Evolutionary conservation across 2,888 invertebrate species (phyloP).

Genomic region (Trichacis sp.): DNA sequence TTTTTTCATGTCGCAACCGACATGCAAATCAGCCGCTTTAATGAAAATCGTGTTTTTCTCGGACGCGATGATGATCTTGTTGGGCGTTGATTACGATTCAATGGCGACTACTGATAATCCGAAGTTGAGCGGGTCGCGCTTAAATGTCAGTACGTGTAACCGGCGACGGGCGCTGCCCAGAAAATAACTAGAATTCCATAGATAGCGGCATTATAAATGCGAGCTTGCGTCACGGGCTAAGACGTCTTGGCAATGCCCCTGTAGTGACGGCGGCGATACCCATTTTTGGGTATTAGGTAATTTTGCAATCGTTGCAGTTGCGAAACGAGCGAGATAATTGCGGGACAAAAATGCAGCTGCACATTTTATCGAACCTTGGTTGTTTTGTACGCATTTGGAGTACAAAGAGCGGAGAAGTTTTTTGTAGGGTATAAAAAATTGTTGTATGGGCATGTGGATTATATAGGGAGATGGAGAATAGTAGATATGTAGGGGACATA

Average conservation of each 20-base stretch:
- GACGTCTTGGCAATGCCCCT: neutral
- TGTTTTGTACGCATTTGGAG: too few relatives aligned
- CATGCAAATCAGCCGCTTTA: too few relatives aligned
- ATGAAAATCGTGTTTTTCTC: too few relatives aligned
- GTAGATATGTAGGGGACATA: too few relatives aligned
- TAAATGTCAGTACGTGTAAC: constrained; percentile 11
- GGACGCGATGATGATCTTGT: too few relatives aligned
- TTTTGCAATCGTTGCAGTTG: too few relatives aligned
- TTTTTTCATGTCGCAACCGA: neutral
- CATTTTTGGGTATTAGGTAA: constrained; percentile 21
- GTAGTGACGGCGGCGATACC: constrained; percentile 3
- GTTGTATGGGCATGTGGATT: too few relatives aligned
- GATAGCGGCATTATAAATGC: neutral
- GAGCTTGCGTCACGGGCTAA: neutral
- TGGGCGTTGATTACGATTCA: too few relatives aligned
- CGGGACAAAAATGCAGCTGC: neutral
- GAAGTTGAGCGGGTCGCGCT: constrained; percentile 1
- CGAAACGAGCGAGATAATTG: constrained; percentile 5
- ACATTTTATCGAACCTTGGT: neutral
- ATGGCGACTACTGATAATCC: neutral
- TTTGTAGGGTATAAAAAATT: too few relatives aligned
- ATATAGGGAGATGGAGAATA: too few relatives aligned
- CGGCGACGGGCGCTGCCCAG: constrained; percentile 6
- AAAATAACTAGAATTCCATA: constrained; percentile 7
- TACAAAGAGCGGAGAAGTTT: too few relatives aligned